Evolutionary conservation across 2,888 invertebrate species (phyloP), one percentile per base, ranked within the genome.

Genomic region (Brenthis ino): DNA sequence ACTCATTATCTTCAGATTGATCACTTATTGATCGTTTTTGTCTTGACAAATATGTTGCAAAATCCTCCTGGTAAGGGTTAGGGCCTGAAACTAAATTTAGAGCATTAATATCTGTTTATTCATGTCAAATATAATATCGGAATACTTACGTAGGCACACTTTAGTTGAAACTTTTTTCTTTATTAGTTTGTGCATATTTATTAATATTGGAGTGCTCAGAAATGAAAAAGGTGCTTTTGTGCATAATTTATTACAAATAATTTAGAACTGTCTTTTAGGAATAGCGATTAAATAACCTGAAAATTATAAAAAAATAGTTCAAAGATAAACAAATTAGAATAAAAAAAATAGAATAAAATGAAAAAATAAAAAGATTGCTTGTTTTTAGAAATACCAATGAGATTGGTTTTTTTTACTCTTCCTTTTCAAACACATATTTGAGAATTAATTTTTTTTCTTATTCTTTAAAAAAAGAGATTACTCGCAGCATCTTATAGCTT

Each of bases 271-370:
- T 53, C 33, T 80, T 77, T 77, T 73, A 70, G 81, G 80, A 75
- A 88, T 75, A 73, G 80, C 86, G 74, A 92, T 80, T 70, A 91
- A 71, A 77, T 90, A 92, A 81, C 91, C 92, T 53, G 54, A 37
- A 53, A 61, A 48, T 37, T 16, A 37, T 55, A n/a, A 11, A 24
- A 16, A 58, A 16, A 11, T 16, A 57, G n/a, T n/a, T n/a, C 16
- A 57, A 57, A n/a, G n/a, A 11, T 57, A 16, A 8, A 51, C 2
- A 33, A 56, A 13, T 33, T 56, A 6, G 13, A 57, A 14, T 6
- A n/a, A 58, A 47, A 58, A 16, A 58, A 43, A 47, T 58, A 43
- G 5, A 20, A 43, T 58, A 47, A 58, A 48, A 58, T 47, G 1
- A 3, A n/a, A 16, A 51, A n/a, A 3, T 5, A 13, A 4, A 51